A percentile compares a stretch with the other conserved stretches of the same genome.
phyloP scores from a whole-genome alignment of 2,888 invertebrate species.

The Empis stercorea region DNA sequence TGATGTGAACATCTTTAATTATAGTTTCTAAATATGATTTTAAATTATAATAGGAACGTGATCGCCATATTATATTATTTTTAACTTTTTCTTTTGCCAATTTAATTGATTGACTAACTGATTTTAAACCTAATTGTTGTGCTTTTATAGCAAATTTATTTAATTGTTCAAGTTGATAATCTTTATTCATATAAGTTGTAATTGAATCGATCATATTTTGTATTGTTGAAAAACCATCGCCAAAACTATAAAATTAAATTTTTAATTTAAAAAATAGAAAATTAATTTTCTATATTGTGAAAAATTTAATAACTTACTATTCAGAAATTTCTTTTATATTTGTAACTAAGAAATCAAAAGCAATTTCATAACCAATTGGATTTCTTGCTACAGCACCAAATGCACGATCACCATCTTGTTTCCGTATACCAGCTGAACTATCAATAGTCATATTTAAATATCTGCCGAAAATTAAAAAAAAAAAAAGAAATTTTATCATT shows the following conservation, averaged over 20 bases:
- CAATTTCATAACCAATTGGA: constrained; percentile 44
- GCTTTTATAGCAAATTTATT: constrained; percentile 26
- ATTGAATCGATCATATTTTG: constrained; percentile 41
- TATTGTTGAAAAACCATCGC: constrained; percentile 42
- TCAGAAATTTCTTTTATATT: constrained; percentile 35
- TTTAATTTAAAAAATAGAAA: neutral
- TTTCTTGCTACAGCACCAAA: constrained; percentile 46
- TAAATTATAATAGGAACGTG: constrained; percentile 31
- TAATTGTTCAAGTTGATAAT: constrained; percentile 33
- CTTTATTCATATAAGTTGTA: constrained; percentile 42
- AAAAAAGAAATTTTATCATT: neutral
- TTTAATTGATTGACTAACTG: constrained; percentile 29
- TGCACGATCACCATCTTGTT: constrained; percentile 47
- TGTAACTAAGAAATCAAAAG: constrained; percentile 42
- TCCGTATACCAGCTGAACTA: constrained; percentile 41
- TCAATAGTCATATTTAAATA: constrained; percentile 40
- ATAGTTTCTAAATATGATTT: constrained; percentile 30
- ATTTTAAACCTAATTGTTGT: constrained; percentile 26
- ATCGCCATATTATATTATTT: constrained; percentile 35
- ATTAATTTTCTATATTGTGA: too few species aligned
- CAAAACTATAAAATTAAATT: constrained; percentile 33
- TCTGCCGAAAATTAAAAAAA: constrained; percentile 26
- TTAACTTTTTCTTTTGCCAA: constrained; percentile 34
- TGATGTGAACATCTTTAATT: constrained; percentile 32
- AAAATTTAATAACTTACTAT: constrained; percentile 34